Evolutionary conservation across 2,113 vertebrate species (phyloP), one percentile per base, ranked within the genome.

Genomic region (Poeciliopsis prolifica): DNA sequence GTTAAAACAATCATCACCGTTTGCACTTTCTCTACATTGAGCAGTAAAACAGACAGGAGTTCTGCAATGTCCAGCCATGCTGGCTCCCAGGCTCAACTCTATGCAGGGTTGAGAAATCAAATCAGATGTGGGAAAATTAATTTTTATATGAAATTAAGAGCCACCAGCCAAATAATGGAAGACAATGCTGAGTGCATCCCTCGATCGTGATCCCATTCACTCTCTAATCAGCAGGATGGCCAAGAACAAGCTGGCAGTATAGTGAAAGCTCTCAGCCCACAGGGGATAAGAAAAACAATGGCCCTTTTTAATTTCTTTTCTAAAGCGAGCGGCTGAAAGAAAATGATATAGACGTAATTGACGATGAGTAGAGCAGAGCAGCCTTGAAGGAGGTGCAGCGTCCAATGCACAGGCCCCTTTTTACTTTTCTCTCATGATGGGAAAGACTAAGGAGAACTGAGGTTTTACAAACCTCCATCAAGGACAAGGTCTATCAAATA

Each of bases 331-430:
- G 75, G 77, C 73, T 79, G 80, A 87, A 87, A 89, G 86, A 87
- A 90, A 91, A 90, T 86, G 82, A 92, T 94, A 89, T 86, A 91
- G 91, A 90, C 88, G 24, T 93, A 93, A 93, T 90, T 93, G 90
- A 92, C 92, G 88, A 90, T 81, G 79, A 89, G 81, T 75, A 85
- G 84, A 87, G 84, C 77, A 86, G 44, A 17, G 82, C 79, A 87
- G 86, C 65, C 72, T 85, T 85, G 74, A 83, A 79, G 81, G 87
- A 84, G 83, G 85, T 88, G 85, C 82, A 79, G 78, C 68, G 60
- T 92, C 87, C 78, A 81, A 61, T 84, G 68, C 72, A 72, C 54
- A 44, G 77, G 35, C 61, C 17, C 80, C 44, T 63, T 78, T 76
- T 75, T 79, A 61, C 81, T 82, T 70, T 75, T 81, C 68, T 78